Evolutionary conservation across 2,888 invertebrate species (phyloP).

Genomic region (Baccha elongata): DNA sequence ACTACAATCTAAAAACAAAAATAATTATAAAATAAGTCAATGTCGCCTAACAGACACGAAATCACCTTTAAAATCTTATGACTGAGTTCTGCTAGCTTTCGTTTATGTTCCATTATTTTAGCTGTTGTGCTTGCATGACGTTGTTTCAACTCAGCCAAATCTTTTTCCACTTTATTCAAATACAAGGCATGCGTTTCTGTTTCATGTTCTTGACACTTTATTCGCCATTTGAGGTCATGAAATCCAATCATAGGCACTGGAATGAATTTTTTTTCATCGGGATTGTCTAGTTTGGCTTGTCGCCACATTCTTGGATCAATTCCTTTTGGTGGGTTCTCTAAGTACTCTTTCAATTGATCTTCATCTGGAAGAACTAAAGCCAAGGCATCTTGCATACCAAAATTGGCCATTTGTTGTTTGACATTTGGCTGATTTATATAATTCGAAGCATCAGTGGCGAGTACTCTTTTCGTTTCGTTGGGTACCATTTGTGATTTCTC

Average conservation of each 20-base stretch:
- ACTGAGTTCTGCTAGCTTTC: conserved; percentile 90
- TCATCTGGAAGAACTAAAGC: conserved; percentile 90
- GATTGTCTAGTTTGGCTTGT: conserved; percentile 97
- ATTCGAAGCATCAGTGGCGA: conserved; percentile 88
- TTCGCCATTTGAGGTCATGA: conserved; percentile 89
- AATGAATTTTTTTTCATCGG: conserved; percentile 93
- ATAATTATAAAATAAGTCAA: neutral
- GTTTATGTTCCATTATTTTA: conserved; percentile 90
- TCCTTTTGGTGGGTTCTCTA: conserved; percentile 95
- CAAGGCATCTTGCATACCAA: conserved; percentile 88
- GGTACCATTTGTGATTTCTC: conserved; percentile 86
- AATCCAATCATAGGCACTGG: conserved; percentile 98
- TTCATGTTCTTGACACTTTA: conserved; percentile 92
- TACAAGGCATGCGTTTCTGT: conserved; percentile 92
- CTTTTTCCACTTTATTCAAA: conserved; percentile 90
- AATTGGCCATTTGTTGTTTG: conserved; percentile 88
- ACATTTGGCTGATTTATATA: conserved; percentile 88
- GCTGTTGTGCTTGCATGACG: conserved; percentile 92
- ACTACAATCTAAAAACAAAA: conserved; percentile 87
- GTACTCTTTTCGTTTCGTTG: conserved; percentile 87
- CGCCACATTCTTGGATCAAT: conserved; percentile 97
- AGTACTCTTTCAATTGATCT: conserved; percentile 92
- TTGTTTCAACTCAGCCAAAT: conserved; percentile 90
- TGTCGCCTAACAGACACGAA: conserved; percentile 59
- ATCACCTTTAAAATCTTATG: conserved; percentile 91